Conservation (phyloP, 2,888 invertebrate species). For the Euzetes globulus region DNA sequence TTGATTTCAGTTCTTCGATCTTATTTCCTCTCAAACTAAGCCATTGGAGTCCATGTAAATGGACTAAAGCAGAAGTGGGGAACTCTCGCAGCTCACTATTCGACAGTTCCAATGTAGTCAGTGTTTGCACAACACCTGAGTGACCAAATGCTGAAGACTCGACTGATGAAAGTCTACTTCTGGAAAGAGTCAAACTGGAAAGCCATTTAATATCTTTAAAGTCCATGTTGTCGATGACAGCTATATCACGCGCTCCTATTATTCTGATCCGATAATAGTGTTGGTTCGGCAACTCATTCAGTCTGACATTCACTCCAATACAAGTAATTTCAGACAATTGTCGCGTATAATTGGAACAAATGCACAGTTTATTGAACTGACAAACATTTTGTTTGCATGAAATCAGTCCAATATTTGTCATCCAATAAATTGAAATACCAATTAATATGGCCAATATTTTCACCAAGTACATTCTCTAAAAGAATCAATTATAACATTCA, state of each 20-base stretch:
- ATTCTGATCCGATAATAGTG: slow-evolving; percentile 34
- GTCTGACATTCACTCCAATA: slow-evolving; percentile 39
- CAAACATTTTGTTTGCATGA: slow-evolving; percentile 31
- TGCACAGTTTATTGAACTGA: slow-evolving; percentile 40
- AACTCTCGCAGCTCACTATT: slow-evolving; percentile 27
- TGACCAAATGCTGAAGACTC: slow-evolving; percentile 21
- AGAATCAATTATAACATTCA: too few species aligned
- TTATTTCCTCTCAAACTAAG: slow-evolving; percentile 40
- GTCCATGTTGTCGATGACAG: slow-evolving; percentile 36
- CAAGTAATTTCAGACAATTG: slow-evolving; percentile 40
- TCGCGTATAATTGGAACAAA: slow-evolving; percentile 36
- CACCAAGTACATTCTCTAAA: too few species aligned
- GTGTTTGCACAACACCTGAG: slow-evolving; percentile 18
- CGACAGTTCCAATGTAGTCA: slow-evolving; percentile 35
- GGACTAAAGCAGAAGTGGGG: slow-evolving; percentile 24
- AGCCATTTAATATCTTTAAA: slow-evolving; percentile 23
- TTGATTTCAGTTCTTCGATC: slow-evolving; percentile 38
- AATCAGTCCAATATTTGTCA: not conserved
- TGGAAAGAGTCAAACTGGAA: slow-evolving; percentile 28
- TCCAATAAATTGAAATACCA: not conserved
- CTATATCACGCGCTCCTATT: slow-evolving; percentile 34
- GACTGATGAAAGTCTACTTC: slow-evolving; percentile 12
- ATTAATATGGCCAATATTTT: not conserved
- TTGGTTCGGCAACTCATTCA: slow-evolving; percentile 36
- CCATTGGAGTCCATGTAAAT: slow-evolving; percentile 40